Evolutionary conservation across 2,888 invertebrate genomes (phyloP), one percentile per base, ranked within the genome.

Genomic region (Matsumyia berberina): DNA sequence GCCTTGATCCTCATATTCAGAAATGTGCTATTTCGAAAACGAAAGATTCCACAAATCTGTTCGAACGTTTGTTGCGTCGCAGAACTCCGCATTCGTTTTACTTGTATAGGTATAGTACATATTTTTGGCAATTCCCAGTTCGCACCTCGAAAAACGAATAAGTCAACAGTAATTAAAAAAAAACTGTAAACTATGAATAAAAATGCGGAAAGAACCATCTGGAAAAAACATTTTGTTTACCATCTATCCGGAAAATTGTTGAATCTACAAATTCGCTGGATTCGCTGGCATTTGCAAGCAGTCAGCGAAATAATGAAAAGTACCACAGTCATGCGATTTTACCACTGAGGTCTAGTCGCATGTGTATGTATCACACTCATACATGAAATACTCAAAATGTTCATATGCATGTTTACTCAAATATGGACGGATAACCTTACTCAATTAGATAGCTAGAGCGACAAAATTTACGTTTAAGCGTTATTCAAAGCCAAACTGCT

Each of bases 191-290:
- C 46, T 37, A 29, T 58, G 19, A n/a, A 51, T 67, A 72, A 57
- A 51, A 62, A 29, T 60, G 39, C 31, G 9, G 46, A 73, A 77
- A 78, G 55, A 49, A 57, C 49, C 53, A 58, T 33, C 37, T 74
- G 69, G 58, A 42, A 83, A 73, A 73, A 60, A 49, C n/a, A 67
- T 46, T 82, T 72, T 82, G 53, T 58, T 82, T 46, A 53, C 77
- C 66, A 72, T 66, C 24, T 57, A 77, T 31, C 57, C 60, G 29
- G 19, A 55, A 46, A 69, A 67, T 37, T 67, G 76, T 64, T 69
- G 70, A 64, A 64, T 57, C 19, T 8, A 53, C 60, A 55, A 5
- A 62, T 77, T 62, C 12, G 33, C 46, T 8, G 35, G 39, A 44
- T 35, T 55, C 29, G 39, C 39, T 37, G 55, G 55, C 29, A 60